phyloP scores from a whole-genome alignment of 2,888 invertebrate genomes.

The Caenorhabditis imperialis region DNA sequence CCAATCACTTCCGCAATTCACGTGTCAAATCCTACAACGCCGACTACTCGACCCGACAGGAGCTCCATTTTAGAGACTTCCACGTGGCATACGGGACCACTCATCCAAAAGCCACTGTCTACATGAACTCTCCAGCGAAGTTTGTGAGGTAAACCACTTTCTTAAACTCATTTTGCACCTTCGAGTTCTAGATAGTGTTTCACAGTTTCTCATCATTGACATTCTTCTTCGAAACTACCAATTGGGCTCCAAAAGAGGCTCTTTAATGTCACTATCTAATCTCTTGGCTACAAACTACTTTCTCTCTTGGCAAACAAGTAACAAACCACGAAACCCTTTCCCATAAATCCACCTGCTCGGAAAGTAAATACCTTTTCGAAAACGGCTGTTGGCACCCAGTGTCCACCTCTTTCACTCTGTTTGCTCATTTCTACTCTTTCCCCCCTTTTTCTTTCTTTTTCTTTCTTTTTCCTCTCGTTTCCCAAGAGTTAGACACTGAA shows the following conservation, averaged over 20 bases:
- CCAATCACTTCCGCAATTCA: slow-evolving; percentile 51
- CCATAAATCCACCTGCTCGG: slow-evolving; percentile 9
- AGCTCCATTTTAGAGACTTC: slow-evolving; percentile 35
- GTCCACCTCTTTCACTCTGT: slow-evolving; percentile 31
- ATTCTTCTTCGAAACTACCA: too few relatives aligned
- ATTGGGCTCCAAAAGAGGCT: too few relatives aligned
- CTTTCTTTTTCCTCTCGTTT: too few relatives aligned
- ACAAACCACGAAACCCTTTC: too few relatives aligned
- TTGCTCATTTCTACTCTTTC: slow-evolving; percentile 13
- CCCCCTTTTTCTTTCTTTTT: background rate
- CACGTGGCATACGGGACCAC: slow-evolving; percentile 29
- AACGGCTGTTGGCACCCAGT: slow-evolving; percentile 47
- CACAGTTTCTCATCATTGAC: too few relatives aligned
- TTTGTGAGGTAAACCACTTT: slow-evolving; percentile 55
- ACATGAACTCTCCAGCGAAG: slow-evolving; percentile 46
- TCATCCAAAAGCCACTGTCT: slow-evolving; percentile 30
- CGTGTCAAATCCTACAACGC: slow-evolving; percentile 58
- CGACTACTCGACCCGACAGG: slow-evolving; percentile 43
- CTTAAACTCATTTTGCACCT: too few relatives aligned
- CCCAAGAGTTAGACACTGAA: too few relatives aligned
- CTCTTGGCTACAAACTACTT: too few relatives aligned
- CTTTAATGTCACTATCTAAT: too few relatives aligned
- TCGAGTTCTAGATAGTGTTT: too few relatives aligned
- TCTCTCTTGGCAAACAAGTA: too few relatives aligned
- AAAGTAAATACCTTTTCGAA: slow-evolving; percentile 14